A percentile compares a stretch with the other conserved stretches of the same genome.
These are phyloP conservation scores for Eumaeus atala DNA, from an alignment of 1,140 invertebrate genomes.

Conservation along the genomic window DNA sequence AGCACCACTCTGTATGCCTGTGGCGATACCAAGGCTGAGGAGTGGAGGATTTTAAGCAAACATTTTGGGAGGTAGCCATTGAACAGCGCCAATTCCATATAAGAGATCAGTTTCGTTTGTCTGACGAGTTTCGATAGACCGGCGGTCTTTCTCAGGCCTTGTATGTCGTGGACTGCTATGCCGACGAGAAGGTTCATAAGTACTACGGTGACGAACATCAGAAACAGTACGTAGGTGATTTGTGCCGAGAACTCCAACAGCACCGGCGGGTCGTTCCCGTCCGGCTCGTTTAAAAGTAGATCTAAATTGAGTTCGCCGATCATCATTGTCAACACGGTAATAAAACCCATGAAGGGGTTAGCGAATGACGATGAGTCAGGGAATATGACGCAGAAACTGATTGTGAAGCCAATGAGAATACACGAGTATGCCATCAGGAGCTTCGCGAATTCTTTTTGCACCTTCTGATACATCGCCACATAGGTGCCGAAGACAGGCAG, in stretches of 20 bases:
- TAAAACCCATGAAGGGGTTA: constrained; percentile 84
- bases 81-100: constrained; percentile 78
- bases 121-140: constrained; percentile 79
- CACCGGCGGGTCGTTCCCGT: constrained; percentile 52
- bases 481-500: constrained; percentile 89
- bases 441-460: constrained; percentile 89
- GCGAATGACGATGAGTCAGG: constrained; percentile 85
- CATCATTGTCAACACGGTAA: constrained; percentile 92
- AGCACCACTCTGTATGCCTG: constrained; percentile 84
- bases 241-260: constrained; percentile 76
- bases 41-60: constrained; percentile 81
- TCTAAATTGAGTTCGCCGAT: constrained; percentile 85
- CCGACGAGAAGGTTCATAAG: constrained; percentile 82
- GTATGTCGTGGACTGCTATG: constrained; percentile 81
- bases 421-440: constrained; percentile 88
- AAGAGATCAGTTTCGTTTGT: constrained; percentile 80
- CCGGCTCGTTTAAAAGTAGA: constrained; percentile 75
- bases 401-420: constrained; percentile 88
- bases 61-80: constrained; percentile 81
- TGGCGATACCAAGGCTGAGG: constrained; percentile 83
- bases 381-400: constrained; percentile 90
- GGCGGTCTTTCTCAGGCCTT: constrained; percentile 81
- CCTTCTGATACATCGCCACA: constrained; percentile 90
- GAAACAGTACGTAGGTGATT: constrained; percentile 77
- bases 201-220: constrained; percentile 80